Conservation (phyloP, 1,140 invertebrate genomes). For the Hylaeus volcanicus region DNA sequence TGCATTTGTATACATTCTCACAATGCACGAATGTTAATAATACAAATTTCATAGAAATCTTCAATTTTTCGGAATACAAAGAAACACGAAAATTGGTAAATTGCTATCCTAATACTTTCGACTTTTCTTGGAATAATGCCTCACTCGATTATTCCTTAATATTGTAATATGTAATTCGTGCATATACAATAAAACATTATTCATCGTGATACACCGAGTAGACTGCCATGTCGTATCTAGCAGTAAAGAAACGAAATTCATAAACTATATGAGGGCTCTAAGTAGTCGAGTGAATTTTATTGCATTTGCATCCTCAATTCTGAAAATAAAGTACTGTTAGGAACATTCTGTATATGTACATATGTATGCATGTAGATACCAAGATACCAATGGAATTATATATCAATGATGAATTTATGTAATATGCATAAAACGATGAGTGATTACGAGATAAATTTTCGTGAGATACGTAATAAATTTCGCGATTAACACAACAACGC, state of each 20-base stretch:
- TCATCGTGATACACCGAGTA: background rate
- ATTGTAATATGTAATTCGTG: background rate
- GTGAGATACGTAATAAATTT: background rate
- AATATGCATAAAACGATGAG: slow-evolving; percentile 54
- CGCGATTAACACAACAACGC: background rate
- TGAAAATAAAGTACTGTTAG: background rate
- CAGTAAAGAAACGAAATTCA: background rate
- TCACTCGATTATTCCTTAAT: background rate
- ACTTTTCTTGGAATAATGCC: no score
- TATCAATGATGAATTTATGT: slow-evolving; percentile 42
- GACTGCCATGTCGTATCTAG: background rate
- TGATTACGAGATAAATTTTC: slow-evolving; percentile 46
- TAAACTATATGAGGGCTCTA: background rate
- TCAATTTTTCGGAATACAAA: no score
- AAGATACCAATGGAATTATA: slow-evolving; percentile 27
- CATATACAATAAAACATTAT: background rate
- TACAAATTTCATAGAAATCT: no score
- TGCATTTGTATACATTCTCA: no score
- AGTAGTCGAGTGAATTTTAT: background rate
- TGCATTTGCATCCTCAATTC: background rate
- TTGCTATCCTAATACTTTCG: no score
- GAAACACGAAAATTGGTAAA: no score
- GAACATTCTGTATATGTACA: background rate
- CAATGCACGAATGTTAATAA: no score
- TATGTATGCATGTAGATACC: background rate